phyloP scores from a whole-genome alignment of 1,140 invertebrate species.

The Diachasma alloeum region DNA sequence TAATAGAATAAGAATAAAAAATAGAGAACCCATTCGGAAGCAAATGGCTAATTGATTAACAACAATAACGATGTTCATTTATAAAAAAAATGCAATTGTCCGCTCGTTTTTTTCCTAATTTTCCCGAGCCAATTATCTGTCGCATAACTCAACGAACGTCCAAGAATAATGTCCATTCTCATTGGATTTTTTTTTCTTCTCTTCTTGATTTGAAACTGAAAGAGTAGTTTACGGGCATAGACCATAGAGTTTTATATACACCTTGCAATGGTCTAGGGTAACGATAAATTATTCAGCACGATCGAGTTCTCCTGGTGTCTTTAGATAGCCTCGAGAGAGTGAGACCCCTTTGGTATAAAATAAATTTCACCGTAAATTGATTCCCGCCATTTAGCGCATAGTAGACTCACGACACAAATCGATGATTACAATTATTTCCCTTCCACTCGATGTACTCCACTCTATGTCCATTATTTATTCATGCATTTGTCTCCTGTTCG shows the following conservation, averaged over 20 bases:
- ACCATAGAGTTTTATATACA: background rate
- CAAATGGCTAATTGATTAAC: too few relatives aligned
- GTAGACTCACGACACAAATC: background rate
- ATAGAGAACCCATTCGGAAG: too few relatives aligned
- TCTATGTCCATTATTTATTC: background rate
- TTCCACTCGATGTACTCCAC: background rate
- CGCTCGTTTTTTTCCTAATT: background rate
- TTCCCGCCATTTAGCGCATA: background rate
- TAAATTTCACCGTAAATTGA: slow-evolving; percentile 9
- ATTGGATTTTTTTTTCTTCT: background rate
- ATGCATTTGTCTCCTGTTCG: too few relatives aligned
- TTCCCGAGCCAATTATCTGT: background rate
- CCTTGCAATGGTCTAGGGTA: background rate
- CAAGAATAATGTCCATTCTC: background rate
- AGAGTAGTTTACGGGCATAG: background rate
- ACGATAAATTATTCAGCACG: slow-evolving; percentile 20
- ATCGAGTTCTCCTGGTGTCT: slow-evolving; percentile 2
- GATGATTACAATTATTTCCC: background rate
- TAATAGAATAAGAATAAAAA: too few relatives aligned
- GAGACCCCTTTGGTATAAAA: background rate
- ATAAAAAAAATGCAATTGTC: too few relatives aligned
- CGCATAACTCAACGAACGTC: background rate
- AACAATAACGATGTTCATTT: too few relatives aligned
- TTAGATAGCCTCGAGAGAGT: background rate
- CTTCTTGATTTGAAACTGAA: background rate